A percentile compares a stretch with the other conserved stretches of the same genome.
Conservation (phyloP, 2,888 invertebrate genomes). For the Tyria jacobaeae region DNA sequence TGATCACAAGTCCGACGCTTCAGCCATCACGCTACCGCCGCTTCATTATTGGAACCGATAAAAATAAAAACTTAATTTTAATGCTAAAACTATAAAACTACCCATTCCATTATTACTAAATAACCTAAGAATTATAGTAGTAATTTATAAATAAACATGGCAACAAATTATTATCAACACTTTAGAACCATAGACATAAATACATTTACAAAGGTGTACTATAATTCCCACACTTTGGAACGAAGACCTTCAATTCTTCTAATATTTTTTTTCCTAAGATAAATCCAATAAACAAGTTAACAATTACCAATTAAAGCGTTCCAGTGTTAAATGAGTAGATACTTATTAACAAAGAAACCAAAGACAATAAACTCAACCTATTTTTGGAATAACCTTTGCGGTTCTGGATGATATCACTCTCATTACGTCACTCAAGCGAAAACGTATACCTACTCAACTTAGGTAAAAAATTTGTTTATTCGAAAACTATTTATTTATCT, state of each 20-base stretch:
- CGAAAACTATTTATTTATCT: too few relatives aligned
- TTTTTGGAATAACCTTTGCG: not conserved
- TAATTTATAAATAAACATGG: not conserved
- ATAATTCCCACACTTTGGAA: not conserved
- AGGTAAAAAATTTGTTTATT: too few relatives aligned
- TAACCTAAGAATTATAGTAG: too few relatives aligned
- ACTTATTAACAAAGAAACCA: not conserved
- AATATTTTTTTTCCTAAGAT: not conserved
- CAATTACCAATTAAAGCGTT: not conserved
- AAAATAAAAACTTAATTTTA: too few relatives aligned
- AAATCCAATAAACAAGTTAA: not conserved
- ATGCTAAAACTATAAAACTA: too few relatives aligned
- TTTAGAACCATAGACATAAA: not conserved
- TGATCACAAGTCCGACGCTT: too few relatives aligned
- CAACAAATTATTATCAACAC: not conserved
- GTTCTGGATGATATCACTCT: not conserved
- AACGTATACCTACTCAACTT: not conserved
- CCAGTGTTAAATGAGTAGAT: not conserved
- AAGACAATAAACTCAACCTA: not conserved
- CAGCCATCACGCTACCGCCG: too few relatives aligned
- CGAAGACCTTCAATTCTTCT: not conserved
- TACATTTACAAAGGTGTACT: constrained; percentile 1
- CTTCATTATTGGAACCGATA: too few relatives aligned
- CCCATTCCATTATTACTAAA: too few relatives aligned
- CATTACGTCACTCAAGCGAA: not conserved